Base-by-base conservation (phyloP, 2,888 invertebrate genomes). In the Pilophorus perplexus region DNA sequence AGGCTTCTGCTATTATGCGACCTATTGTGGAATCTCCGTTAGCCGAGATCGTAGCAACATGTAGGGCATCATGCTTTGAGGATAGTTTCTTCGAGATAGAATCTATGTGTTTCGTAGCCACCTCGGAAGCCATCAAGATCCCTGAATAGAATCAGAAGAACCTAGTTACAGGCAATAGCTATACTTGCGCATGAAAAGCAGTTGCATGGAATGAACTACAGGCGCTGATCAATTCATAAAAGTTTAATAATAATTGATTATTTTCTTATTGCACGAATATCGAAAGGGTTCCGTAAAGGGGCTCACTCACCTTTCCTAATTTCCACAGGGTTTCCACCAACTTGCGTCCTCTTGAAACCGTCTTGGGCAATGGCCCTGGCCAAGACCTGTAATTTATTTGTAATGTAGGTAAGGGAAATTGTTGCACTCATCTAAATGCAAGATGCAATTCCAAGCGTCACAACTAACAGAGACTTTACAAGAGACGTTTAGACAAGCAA, bases 1-100 rank as follows among this genome's bases (percentile, higher is more conserved):
- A 70, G 14, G 75, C 75, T 5, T 71, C 68, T 16, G 74, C 71
- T 48, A 75, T 74, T n/a, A 71, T 52, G 12, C 69, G 23, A n/a
- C 75, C 75, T 37, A 75, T 73, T 4, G 28, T 50, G 10, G 60
- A 23, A 27, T 75, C 75, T 16, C 70, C 67, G 66, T 74, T 74
- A 16, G 75, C 71, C n/a, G 75, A 74, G 38, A 75, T 74, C 5
- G 75, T 71, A 12, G 69, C 74, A 4, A 76, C 74, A 48, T 74
- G 72, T 4, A 50, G 66, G 18, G 74, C 70, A 48, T 71, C 72
- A 40, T 73, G 69, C 23, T 54, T 54, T 27, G 64, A 64, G 5
- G 44, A 44, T 10, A 71, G 59, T 44, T 60, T 67, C 48, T 68
- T 72, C 33, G 71, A 65, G 12, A 69, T 55, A 22, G 48, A 40